Evolutionary conservation across 2,888 invertebrate genomes (phyloP), one percentile per base, ranked within the genome.

Genomic region (Norana najaformis): DNA sequence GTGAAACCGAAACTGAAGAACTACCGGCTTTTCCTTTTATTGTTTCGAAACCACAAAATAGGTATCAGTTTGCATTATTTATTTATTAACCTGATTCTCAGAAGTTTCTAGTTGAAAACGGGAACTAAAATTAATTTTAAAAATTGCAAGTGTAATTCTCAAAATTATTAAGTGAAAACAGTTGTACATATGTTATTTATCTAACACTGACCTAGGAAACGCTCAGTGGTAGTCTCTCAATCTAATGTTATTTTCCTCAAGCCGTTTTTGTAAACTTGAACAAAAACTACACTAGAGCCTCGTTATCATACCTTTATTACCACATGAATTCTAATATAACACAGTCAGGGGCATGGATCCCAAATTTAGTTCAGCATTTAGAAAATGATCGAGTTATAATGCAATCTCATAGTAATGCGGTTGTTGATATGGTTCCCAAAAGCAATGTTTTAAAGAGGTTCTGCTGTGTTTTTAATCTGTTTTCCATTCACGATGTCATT

Each of bases 1-100:
- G 69, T 69, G 69, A 69, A 69, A 69, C 69, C 13, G 69, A 69
- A n/a, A 69, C 69, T n/a, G 69, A 69, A n/a, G 69, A 69, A 69
- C 69, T 69, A n/a, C 69, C 69, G 30, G n/a, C 30, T 69, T 69
- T 69, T 69, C 69, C 69, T 11, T 69, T 69, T 69, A 69, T 69
- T n/a, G 69, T 69, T 69, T 69, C 69, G n/a, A 69, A 30, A 30
- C 6, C n/a, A 69, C 69, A 69, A n/a, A 69, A n/a, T 8, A 8
- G 69, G 69, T 69, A 69, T 11, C 6, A 11, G 3, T n/a, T 69
- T 69, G 30, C 69, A n/a, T 69, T n/a, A 69, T 69, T 8, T 69
- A n/a, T 13, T 30, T 0, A 1, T 69, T n/a, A n/a, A n/a, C n/a
- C n/a, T n/a, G n/a, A n/a, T n/a, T n/a, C n/a, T n/a, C n/a, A 69